Evolutionary conservation across 2,888 invertebrate species (phyloP).

Genomic region (Atethmia centrago): DNA sequence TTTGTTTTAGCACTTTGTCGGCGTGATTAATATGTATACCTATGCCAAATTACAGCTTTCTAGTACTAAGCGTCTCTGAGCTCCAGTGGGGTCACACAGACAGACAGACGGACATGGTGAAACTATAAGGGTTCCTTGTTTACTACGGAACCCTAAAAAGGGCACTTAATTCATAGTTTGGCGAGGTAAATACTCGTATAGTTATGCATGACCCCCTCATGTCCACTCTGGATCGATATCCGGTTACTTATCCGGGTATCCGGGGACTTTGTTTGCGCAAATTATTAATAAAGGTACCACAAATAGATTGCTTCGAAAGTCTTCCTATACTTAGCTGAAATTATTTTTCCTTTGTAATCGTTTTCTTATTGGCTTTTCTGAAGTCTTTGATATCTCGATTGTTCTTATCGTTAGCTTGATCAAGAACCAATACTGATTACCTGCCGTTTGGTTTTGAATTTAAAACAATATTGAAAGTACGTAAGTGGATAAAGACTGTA

Average conservation of each 20-base stretch:
- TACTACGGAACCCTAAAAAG: too few relatives aligned
- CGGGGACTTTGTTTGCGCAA: not conserved
- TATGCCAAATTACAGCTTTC: too few relatives aligned
- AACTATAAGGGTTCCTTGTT: too few relatives aligned
- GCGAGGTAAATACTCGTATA: not conserved
- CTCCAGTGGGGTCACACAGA: too few relatives aligned
- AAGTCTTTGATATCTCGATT: not conserved
- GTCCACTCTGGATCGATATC: not conserved
- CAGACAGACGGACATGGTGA: too few relatives aligned
- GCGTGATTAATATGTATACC: too few relatives aligned
- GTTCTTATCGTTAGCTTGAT: not conserved
- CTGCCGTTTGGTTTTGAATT: not conserved
- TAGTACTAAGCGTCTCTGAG: too few relatives aligned
- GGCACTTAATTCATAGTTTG: not conserved
- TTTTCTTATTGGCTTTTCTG: not conserved
- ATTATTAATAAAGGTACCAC: not conserved
- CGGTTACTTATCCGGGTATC: too few relatives aligned
- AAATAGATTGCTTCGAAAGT: not conserved
- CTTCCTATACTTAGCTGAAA: not conserved
- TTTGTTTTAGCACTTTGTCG: too few relatives aligned
- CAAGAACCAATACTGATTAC: not conserved
- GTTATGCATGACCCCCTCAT: not conserved
- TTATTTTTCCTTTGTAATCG: not conserved
- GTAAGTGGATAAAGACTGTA: not conserved
- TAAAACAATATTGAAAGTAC: not conserved